Evolutionary conservation across 2,113 vertebrate genomes (phyloP).

Genomic region (Ictalurus punctatus): DNA sequence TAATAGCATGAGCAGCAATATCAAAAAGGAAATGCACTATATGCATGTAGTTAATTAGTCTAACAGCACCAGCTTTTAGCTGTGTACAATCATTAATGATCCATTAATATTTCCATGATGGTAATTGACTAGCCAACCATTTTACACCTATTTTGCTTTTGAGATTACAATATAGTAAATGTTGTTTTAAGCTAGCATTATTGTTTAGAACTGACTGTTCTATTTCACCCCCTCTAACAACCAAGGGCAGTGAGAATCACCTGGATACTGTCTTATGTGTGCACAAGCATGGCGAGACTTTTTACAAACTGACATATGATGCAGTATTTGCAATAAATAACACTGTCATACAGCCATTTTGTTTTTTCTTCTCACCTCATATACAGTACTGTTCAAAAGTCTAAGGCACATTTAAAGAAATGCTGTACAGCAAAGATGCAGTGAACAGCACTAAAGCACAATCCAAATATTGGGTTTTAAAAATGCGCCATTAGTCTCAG

Average conservation of each 20-base stretch:
- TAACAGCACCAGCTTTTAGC: neutral
- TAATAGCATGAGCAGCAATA: neutral
- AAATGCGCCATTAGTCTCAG: neutral
- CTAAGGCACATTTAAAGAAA: neutral
- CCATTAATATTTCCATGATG: neutral
- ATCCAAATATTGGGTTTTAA: neutral
- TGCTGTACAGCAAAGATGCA: neutral
- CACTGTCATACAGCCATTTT: neutral
- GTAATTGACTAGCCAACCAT: neutral
- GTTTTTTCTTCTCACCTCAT: neutral
- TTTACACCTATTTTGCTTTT: neutral
- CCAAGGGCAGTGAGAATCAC: neutral
- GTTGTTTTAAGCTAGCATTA: neutral
- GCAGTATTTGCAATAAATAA: neutral
- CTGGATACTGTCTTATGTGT: neutral
- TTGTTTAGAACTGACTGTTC: neutral
- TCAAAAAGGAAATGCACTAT: neutral
- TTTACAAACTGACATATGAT: neutral
- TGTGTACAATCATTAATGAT: neutral
- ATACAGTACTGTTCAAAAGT: neutral
- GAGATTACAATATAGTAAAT: neutral
- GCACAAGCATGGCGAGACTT: neutral
- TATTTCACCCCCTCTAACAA: neutral
- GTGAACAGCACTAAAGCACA: neutral
- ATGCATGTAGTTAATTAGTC: neutral